phyloP scores from a whole-genome alignment of 1,140 invertebrate genomes.

The Gonioctena quinquepunctata region DNA sequence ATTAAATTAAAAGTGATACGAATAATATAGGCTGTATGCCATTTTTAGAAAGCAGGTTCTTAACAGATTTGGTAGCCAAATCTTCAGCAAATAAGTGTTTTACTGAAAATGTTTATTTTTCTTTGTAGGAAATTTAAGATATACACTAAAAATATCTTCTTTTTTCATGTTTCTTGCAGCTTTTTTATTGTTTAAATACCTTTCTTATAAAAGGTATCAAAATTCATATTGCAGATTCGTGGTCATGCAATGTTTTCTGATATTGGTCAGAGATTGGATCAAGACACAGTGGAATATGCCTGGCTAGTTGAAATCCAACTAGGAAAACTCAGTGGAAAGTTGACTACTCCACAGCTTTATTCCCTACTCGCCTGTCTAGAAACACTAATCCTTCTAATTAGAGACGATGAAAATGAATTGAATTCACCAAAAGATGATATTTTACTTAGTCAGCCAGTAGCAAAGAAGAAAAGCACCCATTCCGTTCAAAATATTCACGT shows the following conservation, averaged over 20 bases:
- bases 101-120: no score
- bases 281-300: slow-evolving; percentile 95
- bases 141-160: no score
- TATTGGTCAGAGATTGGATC: slow-evolving; percentile 82
- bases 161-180: no score
- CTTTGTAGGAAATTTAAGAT: no score
- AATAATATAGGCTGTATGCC: no score
- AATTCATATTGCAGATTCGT: slow-evolving; percentile 63
- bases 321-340: slow-evolving; percentile 79
- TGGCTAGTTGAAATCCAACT: slow-evolving; percentile 88
- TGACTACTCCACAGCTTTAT: slow-evolving; percentile 81
- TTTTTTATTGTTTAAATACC: no score
- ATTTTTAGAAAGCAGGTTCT: no score
- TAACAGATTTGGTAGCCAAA: no score
- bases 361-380: slow-evolving; percentile 86
- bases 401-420: slow-evolving; percentile 88
- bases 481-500: slow-evolving; percentile 37
- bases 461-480: slow-evolving; percentile 35
- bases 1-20: no score
- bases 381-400: slow-evolving; percentile 82
- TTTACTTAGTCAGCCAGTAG: slow-evolving; percentile 38
- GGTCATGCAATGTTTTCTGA: slow-evolving; percentile 98
- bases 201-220: no score
- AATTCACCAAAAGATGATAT: slow-evolving; percentile 64
- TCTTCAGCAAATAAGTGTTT: no score